These are phyloP conservation scores for Rhodinocichla rosea DNA, from an alignment of 2,113 vertebrate genomes.

Conservation along the genomic window DNA sequence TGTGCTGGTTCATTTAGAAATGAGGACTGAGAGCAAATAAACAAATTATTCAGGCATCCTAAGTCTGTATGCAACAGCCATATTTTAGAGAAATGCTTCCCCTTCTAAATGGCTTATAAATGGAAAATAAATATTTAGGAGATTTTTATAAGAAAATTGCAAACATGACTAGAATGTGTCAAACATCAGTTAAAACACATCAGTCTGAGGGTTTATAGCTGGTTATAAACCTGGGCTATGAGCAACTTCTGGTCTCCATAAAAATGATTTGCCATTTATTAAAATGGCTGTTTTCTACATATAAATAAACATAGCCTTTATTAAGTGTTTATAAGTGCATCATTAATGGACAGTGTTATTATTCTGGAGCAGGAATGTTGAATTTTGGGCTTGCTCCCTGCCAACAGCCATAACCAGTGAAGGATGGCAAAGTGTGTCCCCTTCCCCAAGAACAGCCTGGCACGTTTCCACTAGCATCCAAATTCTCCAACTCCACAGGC, in stretches of 20 bases:
- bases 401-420: not conserved
- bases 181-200: not conserved
- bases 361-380: not conserved
- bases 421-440: not conserved
- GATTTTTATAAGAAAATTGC: slow-evolving; percentile 1
- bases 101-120: not conserved
- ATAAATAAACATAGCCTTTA: not conserved
- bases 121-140: slow-evolving; percentile 32
- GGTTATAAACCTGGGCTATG: not conserved
- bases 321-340: not conserved
- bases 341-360: not conserved
- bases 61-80: not conserved
- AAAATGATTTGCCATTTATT: slow-evolving; percentile 18
- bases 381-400: not conserved
- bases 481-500: not conserved
- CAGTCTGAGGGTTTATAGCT: not conserved
- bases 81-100: not conserved
- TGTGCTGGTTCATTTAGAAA: not conserved
- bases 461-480: rapidly evolving
- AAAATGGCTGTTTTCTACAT: not conserved
- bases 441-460: not conserved
- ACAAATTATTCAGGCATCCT: not conserved
- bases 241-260: not conserved
- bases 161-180: not conserved
- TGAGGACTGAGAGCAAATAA: not conserved